phyloP scores from a whole-genome alignment of 92 coral and sea anemone species.

The Heteractis magnifica region DNA sequence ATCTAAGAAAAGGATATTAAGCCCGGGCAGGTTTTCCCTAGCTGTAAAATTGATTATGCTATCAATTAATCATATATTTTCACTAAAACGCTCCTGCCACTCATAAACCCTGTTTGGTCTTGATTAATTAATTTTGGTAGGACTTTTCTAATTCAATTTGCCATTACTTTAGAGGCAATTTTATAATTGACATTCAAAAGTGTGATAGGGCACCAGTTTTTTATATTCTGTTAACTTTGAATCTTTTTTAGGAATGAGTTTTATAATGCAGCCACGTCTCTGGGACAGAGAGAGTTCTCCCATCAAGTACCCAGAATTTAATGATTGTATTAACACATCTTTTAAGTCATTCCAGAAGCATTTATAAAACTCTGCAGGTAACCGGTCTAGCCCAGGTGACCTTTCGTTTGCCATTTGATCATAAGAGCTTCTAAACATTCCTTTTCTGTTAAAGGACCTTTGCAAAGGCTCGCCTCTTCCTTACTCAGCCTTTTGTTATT shows the following conservation, averaged over 20 bases:
- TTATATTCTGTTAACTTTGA: neutral
- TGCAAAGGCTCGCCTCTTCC: neutral
- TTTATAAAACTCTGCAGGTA: no score
- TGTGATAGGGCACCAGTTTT: neutral
- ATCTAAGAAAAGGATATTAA: no score
- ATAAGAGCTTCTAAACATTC: neutral
- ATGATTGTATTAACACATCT: neutral
- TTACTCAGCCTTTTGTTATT: neutral
- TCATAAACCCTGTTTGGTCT: no score
- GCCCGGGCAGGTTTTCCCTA: no score
- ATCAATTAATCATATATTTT: no score
- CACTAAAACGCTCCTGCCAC: no score
- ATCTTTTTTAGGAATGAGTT: no score
- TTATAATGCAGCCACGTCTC: neutral
- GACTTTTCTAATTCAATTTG: no score
- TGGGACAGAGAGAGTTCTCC: slow-evolving; percentile 13
- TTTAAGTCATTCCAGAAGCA: neutral
- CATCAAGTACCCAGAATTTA: neutral
- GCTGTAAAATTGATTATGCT: no score
- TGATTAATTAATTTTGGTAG: no score
- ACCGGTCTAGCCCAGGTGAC: neutral
- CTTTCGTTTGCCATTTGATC: neutral
- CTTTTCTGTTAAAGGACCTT: neutral
- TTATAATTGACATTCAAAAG: no score
- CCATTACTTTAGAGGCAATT: no score